Percentiles rank a stretch among this genome's conserved stretches.
phyloP scores from a whole-genome alignment of 2,113 vertebrate species.

The Emberiza fucata region DNA sequence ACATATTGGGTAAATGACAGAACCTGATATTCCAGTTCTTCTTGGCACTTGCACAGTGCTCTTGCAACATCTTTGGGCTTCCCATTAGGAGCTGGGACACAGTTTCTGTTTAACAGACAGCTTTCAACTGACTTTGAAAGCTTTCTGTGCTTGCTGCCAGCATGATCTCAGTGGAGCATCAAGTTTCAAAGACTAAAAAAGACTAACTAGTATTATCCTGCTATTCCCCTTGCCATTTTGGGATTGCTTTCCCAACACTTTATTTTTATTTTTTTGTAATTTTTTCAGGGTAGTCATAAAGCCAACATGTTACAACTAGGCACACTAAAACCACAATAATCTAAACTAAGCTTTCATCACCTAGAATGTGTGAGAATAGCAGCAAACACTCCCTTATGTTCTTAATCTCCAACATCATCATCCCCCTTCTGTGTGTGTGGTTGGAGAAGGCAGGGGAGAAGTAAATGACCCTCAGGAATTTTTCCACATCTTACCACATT shows the following conservation, averaged over 20 bases:
- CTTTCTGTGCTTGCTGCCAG: background rate
- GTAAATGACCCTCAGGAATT: background rate
- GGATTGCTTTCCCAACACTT: background rate
- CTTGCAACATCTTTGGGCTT: background rate
- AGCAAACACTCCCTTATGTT: background rate
- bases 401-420: background rate
- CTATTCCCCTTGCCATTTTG: background rate
- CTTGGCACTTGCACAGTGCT: background rate
- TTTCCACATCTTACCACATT: background rate
- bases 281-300: background rate
- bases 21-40: slow-evolving; percentile 20
- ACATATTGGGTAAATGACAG: background rate
- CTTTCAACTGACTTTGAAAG: background rate
- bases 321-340: background rate
- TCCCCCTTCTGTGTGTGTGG: background rate
- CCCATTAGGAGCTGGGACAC: background rate
- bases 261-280: background rate
- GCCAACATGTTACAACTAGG: background rate
- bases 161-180: background rate
- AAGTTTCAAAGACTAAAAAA: background rate
- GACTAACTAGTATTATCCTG: background rate
- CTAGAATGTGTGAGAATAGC: background rate
- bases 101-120: background rate
- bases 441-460: background rate
- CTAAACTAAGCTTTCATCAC: background rate